These are phyloP conservation scores for Pelodytes ibericus DNA, from an alignment of 2,797 vertebrate genomes.

Conservation along the genomic window DNA sequence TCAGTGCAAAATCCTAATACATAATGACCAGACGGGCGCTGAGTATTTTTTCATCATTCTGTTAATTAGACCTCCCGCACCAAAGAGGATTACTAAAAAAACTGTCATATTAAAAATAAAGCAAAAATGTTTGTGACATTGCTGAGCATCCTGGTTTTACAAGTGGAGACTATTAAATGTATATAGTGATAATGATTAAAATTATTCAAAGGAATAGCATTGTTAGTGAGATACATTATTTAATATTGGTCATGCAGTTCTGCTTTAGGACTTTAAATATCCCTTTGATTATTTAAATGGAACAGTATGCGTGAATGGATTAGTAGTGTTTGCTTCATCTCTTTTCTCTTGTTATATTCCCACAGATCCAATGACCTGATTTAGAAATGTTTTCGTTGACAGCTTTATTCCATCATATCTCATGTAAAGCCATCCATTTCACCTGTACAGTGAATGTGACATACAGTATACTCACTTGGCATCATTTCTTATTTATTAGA, in stretches of 20 bases:
- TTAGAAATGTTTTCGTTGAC: neutral
- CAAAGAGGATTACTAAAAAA: constrained; percentile 41
- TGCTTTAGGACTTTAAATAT: constrained; percentile 37
- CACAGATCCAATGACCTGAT: constrained; percentile 43
- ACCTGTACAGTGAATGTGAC: neutral
- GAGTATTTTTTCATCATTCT: constrained; percentile 45
- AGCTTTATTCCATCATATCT: neutral
- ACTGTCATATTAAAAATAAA: constrained; percentile 18
- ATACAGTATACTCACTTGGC: neutral
- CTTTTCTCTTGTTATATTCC: constrained; percentile 29
- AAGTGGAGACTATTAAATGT: neutral
- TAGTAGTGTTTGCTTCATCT: constrained; percentile 35
- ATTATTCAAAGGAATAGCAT: neutral
- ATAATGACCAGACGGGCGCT: constrained; percentile 49
- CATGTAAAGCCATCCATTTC: neutral
- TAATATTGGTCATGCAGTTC: constrained; percentile 35
- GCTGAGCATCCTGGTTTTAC: neutral
- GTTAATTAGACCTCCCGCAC: constrained; percentile 50
- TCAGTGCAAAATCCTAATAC: constrained; percentile 46
- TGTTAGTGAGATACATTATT: no score
- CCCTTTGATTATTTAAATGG: constrained; percentile 48
- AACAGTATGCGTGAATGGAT: constrained; percentile 45
- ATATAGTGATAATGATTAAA: neutral
- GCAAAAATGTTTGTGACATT: constrained; percentile 33
- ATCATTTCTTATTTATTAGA: neutral